Percentiles rank a stretch among this genome's conserved stretches.
Evolutionary conservation across 2,888 invertebrate genomes (phyloP).

Genomic region (Trissolcus japonicus): DNA sequence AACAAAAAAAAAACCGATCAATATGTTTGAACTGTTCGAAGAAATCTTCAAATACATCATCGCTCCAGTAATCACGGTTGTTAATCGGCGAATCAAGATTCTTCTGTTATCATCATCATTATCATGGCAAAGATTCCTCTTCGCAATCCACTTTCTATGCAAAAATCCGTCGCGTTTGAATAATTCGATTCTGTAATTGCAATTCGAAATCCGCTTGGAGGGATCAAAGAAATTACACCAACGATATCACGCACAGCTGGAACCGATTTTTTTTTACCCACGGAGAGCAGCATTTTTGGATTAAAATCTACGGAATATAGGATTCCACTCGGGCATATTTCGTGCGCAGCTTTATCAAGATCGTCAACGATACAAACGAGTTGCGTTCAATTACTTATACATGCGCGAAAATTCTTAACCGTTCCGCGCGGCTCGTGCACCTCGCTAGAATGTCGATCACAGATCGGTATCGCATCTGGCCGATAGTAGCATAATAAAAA

Average conservation of each 20-base stretch:
- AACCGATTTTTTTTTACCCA: too few relatives aligned
- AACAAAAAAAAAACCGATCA: too few relatives aligned
- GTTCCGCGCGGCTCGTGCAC: slow-evolving; percentile 1
- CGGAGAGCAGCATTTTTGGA: slow-evolving; percentile 29
- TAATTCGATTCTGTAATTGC: slow-evolving; percentile 31
- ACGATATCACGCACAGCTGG: background rate
- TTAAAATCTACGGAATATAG: slow-evolving; percentile 48
- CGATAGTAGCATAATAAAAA: slow-evolving; percentile 26
- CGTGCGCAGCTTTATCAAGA: slow-evolving; percentile 7
- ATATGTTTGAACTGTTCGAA: too few relatives aligned
- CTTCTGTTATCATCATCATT: too few relatives aligned
- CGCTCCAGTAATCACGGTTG: too few relatives aligned
- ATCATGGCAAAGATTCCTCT: background rate
- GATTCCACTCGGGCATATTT: slow-evolving; percentile 40
- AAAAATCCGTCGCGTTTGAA: slow-evolving; percentile 17
- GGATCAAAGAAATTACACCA: slow-evolving; percentile 11
- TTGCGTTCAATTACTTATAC: slow-evolving; percentile 44
- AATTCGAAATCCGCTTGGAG: slow-evolving; percentile 12
- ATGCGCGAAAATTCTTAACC: slow-evolving; percentile 12
- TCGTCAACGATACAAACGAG: slow-evolving; percentile 21
- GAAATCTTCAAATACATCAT: too few relatives aligned
- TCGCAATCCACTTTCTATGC: slow-evolving; percentile 28
- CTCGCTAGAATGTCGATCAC: slow-evolving; percentile 16
- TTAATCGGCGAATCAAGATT: too few relatives aligned
- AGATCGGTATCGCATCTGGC: slow-evolving; percentile 39